Percentiles rank a stretch among this genome's conserved stretches.
Evolutionary conservation across 2,113 vertebrate species (phyloP).

Genomic region (Thinocorus orbignyianus): DNA sequence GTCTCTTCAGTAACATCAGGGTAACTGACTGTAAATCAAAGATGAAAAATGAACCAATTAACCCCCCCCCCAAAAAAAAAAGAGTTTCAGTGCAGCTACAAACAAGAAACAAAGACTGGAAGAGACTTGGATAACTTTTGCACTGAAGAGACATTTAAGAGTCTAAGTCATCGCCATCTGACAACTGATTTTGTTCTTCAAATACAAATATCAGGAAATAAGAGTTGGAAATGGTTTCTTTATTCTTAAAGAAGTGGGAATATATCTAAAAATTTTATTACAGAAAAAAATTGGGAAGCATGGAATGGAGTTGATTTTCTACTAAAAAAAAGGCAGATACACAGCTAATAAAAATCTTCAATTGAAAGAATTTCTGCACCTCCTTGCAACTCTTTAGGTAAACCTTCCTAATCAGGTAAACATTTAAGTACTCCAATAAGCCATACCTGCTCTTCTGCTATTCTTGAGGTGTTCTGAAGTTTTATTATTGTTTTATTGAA

Average conservation of each 20-base stretch:
- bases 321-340: background rate
- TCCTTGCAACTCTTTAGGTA: background rate
- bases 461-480: conserved; percentile 96
- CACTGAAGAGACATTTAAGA: background rate
- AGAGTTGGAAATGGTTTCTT: background rate
- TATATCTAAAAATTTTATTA: background rate
- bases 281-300: background rate
- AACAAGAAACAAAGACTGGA: background rate
- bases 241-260: background rate
- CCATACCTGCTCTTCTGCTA: conserved; percentile 94
- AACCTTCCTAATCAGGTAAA: background rate
- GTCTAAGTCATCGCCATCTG: background rate
- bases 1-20: background rate
- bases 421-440: background rate
- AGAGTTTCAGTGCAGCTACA: background rate
- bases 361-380: background rate
- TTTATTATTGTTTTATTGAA: conserved; percentile 99
- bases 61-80: too few species aligned
- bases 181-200: background rate
- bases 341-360: background rate
- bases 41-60: background rate
- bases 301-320: background rate
- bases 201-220: background rate
- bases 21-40: background rate
- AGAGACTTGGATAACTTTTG: background rate